Evolutionary conservation across 2,888 invertebrate species (phyloP).

Genomic region (Amiota mariae): DNA sequence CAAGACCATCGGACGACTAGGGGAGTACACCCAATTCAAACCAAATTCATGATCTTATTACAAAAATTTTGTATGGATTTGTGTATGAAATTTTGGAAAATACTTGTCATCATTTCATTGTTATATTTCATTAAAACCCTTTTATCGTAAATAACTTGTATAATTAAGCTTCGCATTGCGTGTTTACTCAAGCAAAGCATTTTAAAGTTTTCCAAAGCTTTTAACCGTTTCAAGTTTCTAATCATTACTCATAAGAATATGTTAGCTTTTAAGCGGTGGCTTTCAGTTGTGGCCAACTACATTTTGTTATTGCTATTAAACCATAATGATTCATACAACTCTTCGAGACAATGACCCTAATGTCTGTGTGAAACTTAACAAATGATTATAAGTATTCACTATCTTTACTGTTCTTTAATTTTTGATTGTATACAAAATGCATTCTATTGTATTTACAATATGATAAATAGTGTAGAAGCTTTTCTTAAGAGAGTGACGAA

Average conservation of each 20-base stretch:
- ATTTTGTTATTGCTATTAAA: conserved; percentile 50
- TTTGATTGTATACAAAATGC: neutral
- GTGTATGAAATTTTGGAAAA: too few relatives aligned
- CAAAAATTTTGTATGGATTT: too few relatives aligned
- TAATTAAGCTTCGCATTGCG: conserved; percentile 20
- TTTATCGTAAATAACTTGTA: too few relatives aligned
- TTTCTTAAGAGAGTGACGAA: neutral
- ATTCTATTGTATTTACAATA: too few relatives aligned
- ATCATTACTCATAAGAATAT: conserved; percentile 46
- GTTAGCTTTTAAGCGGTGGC: neutral
- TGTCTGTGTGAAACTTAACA: conserved; percentile 59
- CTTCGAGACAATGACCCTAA: conserved; percentile 58
- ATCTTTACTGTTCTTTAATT: neutral
- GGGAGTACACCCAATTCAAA: too few relatives aligned
- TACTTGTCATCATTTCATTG: too few relatives aligned
- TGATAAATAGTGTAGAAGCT: neutral
- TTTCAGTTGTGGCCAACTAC: conserved; percentile 32
- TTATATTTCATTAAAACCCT: too few relatives aligned
- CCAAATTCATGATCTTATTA: too few relatives aligned
- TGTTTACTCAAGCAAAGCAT: conserved; percentile 50
- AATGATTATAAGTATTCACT: conserved; percentile 35
- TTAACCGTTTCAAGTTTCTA: conserved; percentile 22
- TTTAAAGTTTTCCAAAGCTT: conserved; percentile 40
- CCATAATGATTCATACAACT: conserved; percentile 48
- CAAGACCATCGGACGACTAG: too few relatives aligned